These are phyloP conservation scores for Cyrtonyx montezumae DNA, from an alignment of 2,113 vertebrate genomes.

Conservation along the genomic window DNA sequence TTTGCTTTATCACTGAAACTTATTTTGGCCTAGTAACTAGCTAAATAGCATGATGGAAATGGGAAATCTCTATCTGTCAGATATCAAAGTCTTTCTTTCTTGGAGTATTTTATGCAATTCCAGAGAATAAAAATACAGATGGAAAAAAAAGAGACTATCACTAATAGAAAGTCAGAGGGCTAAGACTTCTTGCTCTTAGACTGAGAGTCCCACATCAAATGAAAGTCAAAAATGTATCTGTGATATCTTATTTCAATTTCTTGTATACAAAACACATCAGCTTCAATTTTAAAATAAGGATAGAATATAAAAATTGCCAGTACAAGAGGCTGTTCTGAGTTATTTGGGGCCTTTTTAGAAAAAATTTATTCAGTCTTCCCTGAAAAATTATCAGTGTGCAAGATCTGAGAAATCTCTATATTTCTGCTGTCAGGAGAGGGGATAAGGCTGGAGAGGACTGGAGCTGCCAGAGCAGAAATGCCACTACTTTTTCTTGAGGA, in stretches of 20 bases:
- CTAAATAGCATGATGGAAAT: conserved; percentile 6
- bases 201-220: not conserved
- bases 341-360: not conserved
- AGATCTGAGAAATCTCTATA: not conserved
- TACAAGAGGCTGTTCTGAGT: not conserved
- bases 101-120: not conserved
- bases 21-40: not conserved
- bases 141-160: not conserved
- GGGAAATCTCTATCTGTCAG: not conserved
- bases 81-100: not conserved
- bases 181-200: not conserved
- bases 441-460: not conserved
- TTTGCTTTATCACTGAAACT: not conserved
- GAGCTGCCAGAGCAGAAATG: not conserved
- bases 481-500: not conserved
- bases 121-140: not conserved
- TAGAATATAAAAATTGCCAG: not conserved
- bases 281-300: not conserved
- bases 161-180: not conserved
- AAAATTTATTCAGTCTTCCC: not conserved
- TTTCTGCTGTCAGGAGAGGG: not conserved
- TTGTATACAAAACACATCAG: not conserved
- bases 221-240: not conserved
- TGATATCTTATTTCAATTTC: not conserved
- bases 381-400: not conserved